Conservation (phyloP, 1,140 invertebrate genomes). For the Phymorhynchus buccinoides region DNA sequence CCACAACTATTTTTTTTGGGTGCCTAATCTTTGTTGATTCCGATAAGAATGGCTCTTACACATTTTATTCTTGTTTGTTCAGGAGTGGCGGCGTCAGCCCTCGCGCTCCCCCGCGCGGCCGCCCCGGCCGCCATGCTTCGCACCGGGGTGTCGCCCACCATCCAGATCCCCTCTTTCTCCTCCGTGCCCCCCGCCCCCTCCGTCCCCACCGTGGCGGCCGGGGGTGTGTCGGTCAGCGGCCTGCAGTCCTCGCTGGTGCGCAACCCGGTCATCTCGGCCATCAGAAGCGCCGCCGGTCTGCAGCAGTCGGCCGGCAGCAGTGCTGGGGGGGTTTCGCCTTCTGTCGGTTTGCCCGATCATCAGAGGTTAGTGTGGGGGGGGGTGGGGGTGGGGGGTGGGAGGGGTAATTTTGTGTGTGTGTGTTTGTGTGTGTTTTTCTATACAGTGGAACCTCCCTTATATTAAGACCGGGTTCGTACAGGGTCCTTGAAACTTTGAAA, state of each 20-base stretch:
- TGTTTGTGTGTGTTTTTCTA: no score
- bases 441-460: no score
- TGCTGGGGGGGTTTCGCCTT: background rate
- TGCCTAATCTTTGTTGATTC: no score
- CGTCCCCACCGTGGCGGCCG: slow-evolving; percentile 31
- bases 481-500: no score
- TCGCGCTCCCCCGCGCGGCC: slow-evolving; percentile 33
- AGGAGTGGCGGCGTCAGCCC: slow-evolving; percentile 44
- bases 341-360: slow-evolving; percentile 32
- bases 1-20: no score
- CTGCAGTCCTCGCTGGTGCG: slow-evolving; percentile 26
- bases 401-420: no score
- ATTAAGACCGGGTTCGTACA: no score
- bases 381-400: background rate
- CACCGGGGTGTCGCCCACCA: slow-evolving; percentile 17
- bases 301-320: slow-evolving; percentile 33
- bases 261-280: slow-evolving; percentile 37
- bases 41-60: no score
- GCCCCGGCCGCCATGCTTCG: slow-evolving; percentile 20
- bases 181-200: slow-evolving; percentile 19
- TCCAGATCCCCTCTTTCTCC: slow-evolving; percentile 28
- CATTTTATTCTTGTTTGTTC: background rate
- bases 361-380: background rate
- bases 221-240: slow-evolving; percentile 11
- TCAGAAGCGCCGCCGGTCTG: no score